A percentile compares a stretch with the other conserved stretches of the same genome.
Conservation (phyloP, 2,888 invertebrate genomes). For the Mycalesis mineus region DNA sequence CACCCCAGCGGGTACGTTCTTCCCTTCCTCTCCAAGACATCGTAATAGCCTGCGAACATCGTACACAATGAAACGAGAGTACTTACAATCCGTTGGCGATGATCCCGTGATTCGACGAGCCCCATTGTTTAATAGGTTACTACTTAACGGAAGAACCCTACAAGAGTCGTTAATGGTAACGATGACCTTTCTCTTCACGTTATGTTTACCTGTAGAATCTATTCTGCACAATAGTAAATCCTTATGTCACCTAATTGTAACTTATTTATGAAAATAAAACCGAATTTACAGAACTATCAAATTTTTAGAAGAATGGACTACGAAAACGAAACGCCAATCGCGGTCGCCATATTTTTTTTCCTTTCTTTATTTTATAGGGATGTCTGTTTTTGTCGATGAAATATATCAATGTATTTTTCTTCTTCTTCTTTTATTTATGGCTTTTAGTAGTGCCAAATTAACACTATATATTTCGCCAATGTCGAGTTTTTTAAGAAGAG, state of each 20-base stretch:
- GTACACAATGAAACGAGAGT: conserved; percentile 52
- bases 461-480: too few species aligned
- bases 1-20: conserved; percentile 61
- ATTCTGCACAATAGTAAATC: conserved; percentile 5
- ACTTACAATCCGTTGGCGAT: conserved; percentile 49
- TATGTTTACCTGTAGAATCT: conserved; percentile 55
- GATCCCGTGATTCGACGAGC: conserved; percentile 28
- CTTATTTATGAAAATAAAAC: neutral
- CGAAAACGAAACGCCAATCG: neutral
- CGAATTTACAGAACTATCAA: neutral
- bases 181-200: conserved; percentile 49
- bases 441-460: too few species aligned
- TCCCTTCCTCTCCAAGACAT: conserved; percentile 71
- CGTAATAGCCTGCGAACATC: conserved; percentile 64
- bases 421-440: too few species aligned
- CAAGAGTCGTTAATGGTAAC: conserved; percentile 20
- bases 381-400: too few species aligned
- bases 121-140: conserved; percentile 9
- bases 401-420: too few species aligned
- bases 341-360: too few species aligned
- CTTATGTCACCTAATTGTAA: neutral
- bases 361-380: too few species aligned
- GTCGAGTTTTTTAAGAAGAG: too few species aligned
- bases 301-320: neutral
- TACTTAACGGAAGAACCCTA: neutral